These are phyloP conservation scores for Chiloscyllium punctatum DNA, from an alignment of 2,797 vertebrate species.

Conservation along the genomic window DNA sequence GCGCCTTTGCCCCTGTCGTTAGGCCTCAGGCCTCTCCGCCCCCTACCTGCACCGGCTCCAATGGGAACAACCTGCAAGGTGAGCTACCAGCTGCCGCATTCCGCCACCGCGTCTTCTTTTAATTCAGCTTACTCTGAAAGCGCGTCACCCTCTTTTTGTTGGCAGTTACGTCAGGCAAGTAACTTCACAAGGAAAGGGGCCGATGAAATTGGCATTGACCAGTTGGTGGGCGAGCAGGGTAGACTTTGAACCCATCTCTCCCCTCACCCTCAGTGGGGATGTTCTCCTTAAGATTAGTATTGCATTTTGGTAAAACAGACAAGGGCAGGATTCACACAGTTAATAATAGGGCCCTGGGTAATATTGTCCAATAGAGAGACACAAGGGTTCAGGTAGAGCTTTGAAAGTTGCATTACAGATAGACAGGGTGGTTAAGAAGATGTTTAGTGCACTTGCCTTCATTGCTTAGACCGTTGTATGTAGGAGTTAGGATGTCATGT, in stretches of 20 bases:
- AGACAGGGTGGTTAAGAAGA: no score
- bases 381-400: no score
- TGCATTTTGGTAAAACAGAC: no score
- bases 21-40: constrained; percentile 83
- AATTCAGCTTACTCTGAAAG: neutral
- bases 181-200: neutral
- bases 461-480: no score
- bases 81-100: constrained; percentile 46
- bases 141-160: neutral
- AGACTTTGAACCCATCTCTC: neutral
- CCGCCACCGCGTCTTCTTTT: neutral
- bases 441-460: no score
- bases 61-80: constrained; percentile 83
- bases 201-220: neutral
- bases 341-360: no score
- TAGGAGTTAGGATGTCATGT: no score
- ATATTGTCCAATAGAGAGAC: no score
- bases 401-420: no score
- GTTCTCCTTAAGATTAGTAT: neutral
- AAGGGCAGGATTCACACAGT: no score
- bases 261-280: neutral
- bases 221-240: neutral
- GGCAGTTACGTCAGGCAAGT: neutral
- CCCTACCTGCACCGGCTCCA: constrained; percentile 84
- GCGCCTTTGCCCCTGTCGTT: constrained; percentile 80